Percentiles rank a stretch among this genome's conserved stretches.
Evolutionary conservation across 2,113 vertebrate genomes (phyloP).

Genomic region (Larimichthys polyactis): DNA sequence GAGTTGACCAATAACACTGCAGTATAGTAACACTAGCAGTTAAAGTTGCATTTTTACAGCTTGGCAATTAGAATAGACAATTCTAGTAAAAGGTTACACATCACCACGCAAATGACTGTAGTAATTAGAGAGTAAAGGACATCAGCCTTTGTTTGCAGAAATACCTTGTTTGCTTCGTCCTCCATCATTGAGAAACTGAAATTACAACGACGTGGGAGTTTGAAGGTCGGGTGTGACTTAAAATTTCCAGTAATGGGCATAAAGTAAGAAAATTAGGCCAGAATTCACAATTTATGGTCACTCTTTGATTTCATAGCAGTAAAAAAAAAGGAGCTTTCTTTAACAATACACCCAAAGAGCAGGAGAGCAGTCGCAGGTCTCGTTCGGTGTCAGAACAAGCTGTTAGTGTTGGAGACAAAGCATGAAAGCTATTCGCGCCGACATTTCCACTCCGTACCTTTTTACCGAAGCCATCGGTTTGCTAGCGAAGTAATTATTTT

Average conservation of each 20-base stretch:
- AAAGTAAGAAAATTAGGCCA: background rate
- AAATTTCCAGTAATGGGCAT: background rate
- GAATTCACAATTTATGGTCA: background rate
- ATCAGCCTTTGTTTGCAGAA: background rate
- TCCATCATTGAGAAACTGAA: conserved; percentile 1
- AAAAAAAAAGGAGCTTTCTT: background rate
- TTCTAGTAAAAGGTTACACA: background rate
- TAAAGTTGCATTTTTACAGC: background rate
- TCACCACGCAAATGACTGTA: background rate
- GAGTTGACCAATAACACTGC: background rate
- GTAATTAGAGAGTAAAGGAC: background rate
- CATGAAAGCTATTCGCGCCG: background rate
- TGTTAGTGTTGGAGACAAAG: background rate
- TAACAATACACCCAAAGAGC: background rate
- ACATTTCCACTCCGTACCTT: no score
- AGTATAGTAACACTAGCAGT: background rate
- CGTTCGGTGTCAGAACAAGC: background rate
- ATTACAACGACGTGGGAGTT: background rate
- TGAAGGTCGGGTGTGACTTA: background rate
- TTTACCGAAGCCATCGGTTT: background rate
- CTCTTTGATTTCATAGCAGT: background rate
- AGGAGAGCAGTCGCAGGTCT: background rate
- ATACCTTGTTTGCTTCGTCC: conserved; percentile 2
- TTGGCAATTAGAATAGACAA: background rate
- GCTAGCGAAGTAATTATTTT: background rate